Percentiles rank a stretch among this genome's conserved stretches.
These are phyloP conservation scores for Ancistrus triradiatus DNA, from an alignment of 2,113 vertebrate genomes.

Conservation along the genomic window DNA sequence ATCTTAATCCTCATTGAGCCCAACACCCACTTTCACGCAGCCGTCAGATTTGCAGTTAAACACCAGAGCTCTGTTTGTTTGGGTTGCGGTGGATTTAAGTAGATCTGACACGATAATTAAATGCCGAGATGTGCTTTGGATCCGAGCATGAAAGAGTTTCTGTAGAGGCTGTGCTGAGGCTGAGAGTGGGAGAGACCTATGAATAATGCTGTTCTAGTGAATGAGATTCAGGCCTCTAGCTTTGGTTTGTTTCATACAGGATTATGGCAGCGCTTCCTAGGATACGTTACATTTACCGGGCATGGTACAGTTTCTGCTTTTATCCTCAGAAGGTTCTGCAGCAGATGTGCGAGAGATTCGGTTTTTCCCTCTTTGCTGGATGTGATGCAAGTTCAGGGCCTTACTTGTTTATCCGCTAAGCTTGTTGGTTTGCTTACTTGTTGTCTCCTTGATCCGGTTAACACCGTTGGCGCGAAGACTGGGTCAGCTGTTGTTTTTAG, in stretches of 20 bases:
- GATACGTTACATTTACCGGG: constrained; percentile 33
- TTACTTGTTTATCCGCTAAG: background rate
- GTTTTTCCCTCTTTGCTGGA: constrained; percentile 2
- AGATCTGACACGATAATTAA: constrained; percentile 40
- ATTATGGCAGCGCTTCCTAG: constrained; percentile 7
- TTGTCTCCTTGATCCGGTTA: constrained; percentile 16
- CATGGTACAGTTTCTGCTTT: constrained; percentile 13
- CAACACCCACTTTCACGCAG: background rate
- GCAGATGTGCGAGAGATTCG: too few relatives aligned
- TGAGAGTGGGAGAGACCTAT: constrained; percentile 23
- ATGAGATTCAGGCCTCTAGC: constrained; percentile 19
- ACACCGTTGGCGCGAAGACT: constrained; percentile 15
- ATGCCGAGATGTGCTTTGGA: constrained; percentile 34
- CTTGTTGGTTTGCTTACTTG: background rate
- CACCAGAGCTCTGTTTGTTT: constrained; percentile 26
- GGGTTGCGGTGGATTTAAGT: constrained; percentile 18
- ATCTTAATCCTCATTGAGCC: background rate
- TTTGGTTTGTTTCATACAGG: constrained; percentile 6
- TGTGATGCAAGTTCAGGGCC: background rate
- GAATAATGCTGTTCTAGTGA: constrained; percentile 45
- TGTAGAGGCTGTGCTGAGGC: constrained; percentile 20
- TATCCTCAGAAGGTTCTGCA: too few relatives aligned
- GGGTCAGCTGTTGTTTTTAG: constrained; percentile 15
- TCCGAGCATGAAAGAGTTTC: constrained; percentile 30
- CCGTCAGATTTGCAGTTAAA: constrained; percentile 4